Base-by-base conservation (phyloP, 2,797 vertebrate genomes). In the Paedocypris micromegethes region DNA sequence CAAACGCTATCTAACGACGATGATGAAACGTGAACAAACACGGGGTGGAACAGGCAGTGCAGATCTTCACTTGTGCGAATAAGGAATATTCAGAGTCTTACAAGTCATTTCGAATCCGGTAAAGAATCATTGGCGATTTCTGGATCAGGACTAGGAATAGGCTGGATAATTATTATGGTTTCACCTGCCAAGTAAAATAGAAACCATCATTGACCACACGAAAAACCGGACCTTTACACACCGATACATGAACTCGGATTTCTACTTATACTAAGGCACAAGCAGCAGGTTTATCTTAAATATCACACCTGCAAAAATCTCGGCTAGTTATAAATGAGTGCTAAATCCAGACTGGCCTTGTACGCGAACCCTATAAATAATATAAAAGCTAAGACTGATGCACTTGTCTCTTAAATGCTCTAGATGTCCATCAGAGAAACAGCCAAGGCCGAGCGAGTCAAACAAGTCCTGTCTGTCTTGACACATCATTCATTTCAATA, bases 101-200 rank as follows among this genome's bases (percentile, higher is more conserved):
- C 90, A 79, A 89, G 86, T 89, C 88, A 89, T 84, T 91, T 85
- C 2, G 84, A 87, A 84, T 86, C 85, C 75, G 86, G 83, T 53
- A 83, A 80, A 46, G 80, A 83, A 77, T 88, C 86, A 23, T 77
- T 81, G 6, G 84, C 82, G 82, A 81, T 88, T 60, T 87, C 82
- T 55, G 79, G 77, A 74, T 75, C 77, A 72, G 78, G 78, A 58
- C 79, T 82, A 76, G 87, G 77, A n/a, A 80, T 67, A 52, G 90
- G 88, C 85, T 90, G 89, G 77, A 77, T 74, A 83, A 88, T 86
- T 75, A 91, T 86, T 82, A 91, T 78, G 5, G 83, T 84, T 76
- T 80, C 82, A 81, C 90, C 90, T 90, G 84, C 81, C 72, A 75
- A 80, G 74, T 58, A 64, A 58, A 64, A 51, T 9, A 43, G 37